Conservation (phyloP, 2,888 invertebrate genomes). For the Trissoscelio sp. region DNA sequence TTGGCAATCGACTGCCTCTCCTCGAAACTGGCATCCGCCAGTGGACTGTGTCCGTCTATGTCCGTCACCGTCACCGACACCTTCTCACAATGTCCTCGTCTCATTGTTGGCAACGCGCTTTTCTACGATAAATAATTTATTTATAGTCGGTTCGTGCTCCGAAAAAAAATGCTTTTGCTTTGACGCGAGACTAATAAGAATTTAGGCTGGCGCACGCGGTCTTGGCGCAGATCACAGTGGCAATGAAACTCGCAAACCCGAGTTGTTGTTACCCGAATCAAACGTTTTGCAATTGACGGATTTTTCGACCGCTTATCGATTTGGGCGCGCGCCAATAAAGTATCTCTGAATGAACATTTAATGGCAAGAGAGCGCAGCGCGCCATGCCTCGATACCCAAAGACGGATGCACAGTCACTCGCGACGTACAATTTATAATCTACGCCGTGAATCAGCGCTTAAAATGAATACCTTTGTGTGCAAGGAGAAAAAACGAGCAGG, state of each 20-base stretch:
- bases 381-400: conserved; percentile 10
- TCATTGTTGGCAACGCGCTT: conserved; percentile 67
- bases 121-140: conserved; percentile 69
- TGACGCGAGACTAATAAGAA: conserved; percentile 69
- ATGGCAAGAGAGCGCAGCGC: conserved; percentile 38
- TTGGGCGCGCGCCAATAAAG: conserved; percentile 45
- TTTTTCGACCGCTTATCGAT: conserved; percentile 53
- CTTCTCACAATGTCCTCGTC: conserved; percentile 67
- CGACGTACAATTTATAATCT: conserved; percentile 45
- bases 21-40: conserved; percentile 79
- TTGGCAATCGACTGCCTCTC: conserved; percentile 81
- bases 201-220: conserved; percentile 56
- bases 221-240: conserved; percentile 55
- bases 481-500: conserved; percentile 35
- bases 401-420: conserved; percentile 12
- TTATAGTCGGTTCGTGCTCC: conserved; percentile 63
- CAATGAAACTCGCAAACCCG: conserved; percentile 57
- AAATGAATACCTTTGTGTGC: conserved; percentile 39
- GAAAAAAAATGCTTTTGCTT: conserved; percentile 68
- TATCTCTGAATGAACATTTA: conserved; percentile 58
- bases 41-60: conserved; percentile 59
- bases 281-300: conserved; percentile 57
- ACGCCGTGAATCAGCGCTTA: conserved; percentile 61
- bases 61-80: conserved; percentile 56
- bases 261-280: conserved; percentile 25